Evolutionary conservation across 2,888 invertebrate species (phyloP), one percentile per base, ranked within the genome.

Genomic region (Teinopalpus imperialis): DNA sequence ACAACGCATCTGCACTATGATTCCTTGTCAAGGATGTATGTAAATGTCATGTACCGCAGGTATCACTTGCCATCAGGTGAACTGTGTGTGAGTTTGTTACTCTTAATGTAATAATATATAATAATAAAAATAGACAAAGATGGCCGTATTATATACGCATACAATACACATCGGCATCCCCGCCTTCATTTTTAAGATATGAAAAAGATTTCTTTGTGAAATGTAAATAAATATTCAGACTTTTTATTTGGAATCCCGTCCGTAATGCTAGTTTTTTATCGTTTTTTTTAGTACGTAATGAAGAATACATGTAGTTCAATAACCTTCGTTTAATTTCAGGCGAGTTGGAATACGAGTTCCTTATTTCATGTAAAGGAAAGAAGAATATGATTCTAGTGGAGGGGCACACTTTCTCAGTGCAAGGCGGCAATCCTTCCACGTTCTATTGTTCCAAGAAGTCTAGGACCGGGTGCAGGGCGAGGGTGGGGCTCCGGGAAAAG

Each of bases 401-500:
- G 7, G 63, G 66, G 0, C 54, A 66, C 46, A 67, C 66, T 2
- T 73, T 65, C 43, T 67, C 69, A 1, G 48, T 66, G 1, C 61
- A 62, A 44, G 63, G 66, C 1, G 59, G 63, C 1, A 63, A 54
- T 29, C 51, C 52, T 4, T 48, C 41, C 2, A 53, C 53, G 2
- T 64, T 55, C 44, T 69, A 69, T 42, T 74, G 74, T 40, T 69
- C 74, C 1, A 66, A 53, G 20, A 69, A 67, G 40, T 29, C 48
- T 0, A 56, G 32, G 9, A 48, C 16, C 1, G 58, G 57, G 0
- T 73, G 74, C 41, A 54, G 53, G 27, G 66, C 69, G 1, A 53
- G 52, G 9, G 43, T 69, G 2, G 40, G 35, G 0, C 5, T 63
- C 3, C 37, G 42, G 2, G 7, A 52, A 0, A 43, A 52, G 0